These are phyloP conservation scores for Leptoclinus maculatus DNA, from an alignment of 2,797 vertebrate genomes.

Conservation along the genomic window DNA sequence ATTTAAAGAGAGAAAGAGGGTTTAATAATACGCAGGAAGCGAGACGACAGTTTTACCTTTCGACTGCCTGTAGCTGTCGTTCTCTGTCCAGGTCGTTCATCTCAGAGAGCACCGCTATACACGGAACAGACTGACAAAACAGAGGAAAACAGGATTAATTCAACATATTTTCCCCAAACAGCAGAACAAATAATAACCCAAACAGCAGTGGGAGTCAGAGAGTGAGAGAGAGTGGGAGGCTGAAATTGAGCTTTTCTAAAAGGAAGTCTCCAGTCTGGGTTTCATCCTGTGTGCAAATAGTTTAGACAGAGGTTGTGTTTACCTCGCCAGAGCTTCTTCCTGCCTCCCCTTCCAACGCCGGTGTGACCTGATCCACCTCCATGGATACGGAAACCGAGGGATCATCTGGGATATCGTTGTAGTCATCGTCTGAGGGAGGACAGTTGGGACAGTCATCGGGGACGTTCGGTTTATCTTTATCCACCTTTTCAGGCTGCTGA, in stretches of 20 bases:
- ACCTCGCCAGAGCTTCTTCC: conserved; percentile 83
- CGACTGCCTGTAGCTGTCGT: conserved; percentile 53
- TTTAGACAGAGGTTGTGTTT: conserved; percentile 74
- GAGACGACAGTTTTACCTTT: conserved; percentile 60
- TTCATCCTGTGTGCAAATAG: conserved; percentile 78
- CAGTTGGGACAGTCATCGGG: background rate
- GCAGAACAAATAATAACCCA: conserved; percentile 27
- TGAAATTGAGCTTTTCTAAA: conserved; percentile 23
- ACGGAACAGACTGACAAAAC: conserved; percentile 76
- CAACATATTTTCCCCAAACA: conserved; percentile 3
- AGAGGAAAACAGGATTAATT: conserved; percentile 18
- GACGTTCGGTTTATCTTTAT: background rate
- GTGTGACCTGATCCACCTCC: conserved; percentile 81
- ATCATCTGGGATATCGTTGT: conserved; percentile 83
- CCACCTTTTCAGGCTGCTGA: no score
- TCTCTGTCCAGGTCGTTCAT: conserved; percentile 76
- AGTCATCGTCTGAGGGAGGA: conserved; percentile 82
- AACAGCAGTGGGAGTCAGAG: conserved; percentile 19
- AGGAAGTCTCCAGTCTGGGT: conserved; percentile 79
- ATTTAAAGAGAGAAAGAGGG: background rate
- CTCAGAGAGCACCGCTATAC: conserved; percentile 80
- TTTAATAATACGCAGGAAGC: background rate
- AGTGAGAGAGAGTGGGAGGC: conserved; percentile 41
- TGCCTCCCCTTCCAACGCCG: conserved; percentile 73
- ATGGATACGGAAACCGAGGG: conserved; percentile 77